phyloP scores from a whole-genome alignment of 2,113 vertebrate species.

The Tympanuchus pallidicinctus region DNA sequence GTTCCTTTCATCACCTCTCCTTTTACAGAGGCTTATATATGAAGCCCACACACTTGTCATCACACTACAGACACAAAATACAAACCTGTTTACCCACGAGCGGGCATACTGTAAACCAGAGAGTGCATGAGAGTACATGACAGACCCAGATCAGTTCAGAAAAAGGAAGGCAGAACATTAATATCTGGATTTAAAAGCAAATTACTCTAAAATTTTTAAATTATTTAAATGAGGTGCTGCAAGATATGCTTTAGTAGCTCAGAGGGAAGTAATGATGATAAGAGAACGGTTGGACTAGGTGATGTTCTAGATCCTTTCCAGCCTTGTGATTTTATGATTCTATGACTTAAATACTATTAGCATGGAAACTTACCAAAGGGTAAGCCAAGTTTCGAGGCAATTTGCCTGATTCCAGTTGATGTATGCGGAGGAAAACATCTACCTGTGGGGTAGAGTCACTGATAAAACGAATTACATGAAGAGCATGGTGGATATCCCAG shows the following conservation, averaged over 20 bases:
- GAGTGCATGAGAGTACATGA: background rate
- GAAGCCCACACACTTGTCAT: background rate
- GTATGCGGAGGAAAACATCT: slow-evolving; percentile 89
- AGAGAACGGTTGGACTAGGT: no score
- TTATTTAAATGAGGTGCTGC: no score
- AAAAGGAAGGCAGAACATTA: background rate
- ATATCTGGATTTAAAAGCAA: background rate
- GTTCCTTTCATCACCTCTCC: background rate
- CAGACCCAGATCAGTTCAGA: background rate
- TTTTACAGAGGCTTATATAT: accelerated
- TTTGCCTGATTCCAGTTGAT: slow-evolving; percentile 90
- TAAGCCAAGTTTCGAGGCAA: slow-evolving; percentile 86
- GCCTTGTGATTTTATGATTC: no score
- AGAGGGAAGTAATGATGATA: no score
- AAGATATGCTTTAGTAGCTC: no score
- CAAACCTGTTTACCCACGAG: background rate
- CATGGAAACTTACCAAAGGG: slow-evolving; percentile 79
- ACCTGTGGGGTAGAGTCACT: slow-evolving; percentile 82
- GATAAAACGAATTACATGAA: slow-evolving; percentile 88
- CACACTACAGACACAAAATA: background rate
- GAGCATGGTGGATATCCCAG: slow-evolving; percentile 85
- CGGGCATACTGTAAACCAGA: background rate
- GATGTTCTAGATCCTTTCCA: no score
- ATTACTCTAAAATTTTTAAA: background rate
- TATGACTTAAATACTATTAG: background rate